Percentiles rank a stretch among this genome's conserved stretches.
phyloP scores from a whole-genome alignment of 2,797 vertebrate species.

The Triplophysa bombifrons region DNA sequence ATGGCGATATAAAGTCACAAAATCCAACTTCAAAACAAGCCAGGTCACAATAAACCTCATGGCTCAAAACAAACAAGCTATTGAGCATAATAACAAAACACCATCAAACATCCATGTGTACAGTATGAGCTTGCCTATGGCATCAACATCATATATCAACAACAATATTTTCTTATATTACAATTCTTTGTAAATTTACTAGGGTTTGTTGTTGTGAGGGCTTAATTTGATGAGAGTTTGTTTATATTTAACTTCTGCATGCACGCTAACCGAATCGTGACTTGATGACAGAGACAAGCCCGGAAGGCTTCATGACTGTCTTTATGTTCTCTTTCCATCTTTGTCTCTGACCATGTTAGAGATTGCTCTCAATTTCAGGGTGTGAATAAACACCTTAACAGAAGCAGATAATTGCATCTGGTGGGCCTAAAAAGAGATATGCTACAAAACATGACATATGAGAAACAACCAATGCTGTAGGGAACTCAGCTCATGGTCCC shows the following conservation, averaged over 20 bases:
- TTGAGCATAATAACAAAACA: neutral
- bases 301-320: neutral
- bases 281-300: neutral
- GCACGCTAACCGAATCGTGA: neutral
- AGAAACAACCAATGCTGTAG: neutral
- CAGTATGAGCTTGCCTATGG: neutral
- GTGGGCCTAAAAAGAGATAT: neutral
- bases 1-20: neutral
- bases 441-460: neutral
- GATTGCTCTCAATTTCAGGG: neutral
- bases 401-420: neutral
- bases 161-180: neutral
- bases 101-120: neutral
- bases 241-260: neutral
- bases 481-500: neutral
- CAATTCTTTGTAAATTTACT: neutral
- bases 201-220: neutral
- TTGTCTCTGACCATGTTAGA: neutral
- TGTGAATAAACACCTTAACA: neutral
- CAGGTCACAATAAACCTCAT: neutral
- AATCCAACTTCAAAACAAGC: neutral
- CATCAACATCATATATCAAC: neutral
- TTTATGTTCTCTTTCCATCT: constrained; percentile 11
- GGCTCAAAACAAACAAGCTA: neutral
- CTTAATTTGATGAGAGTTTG: neutral